phyloP scores from a whole-genome alignment of 2,888 invertebrate genomes.

The Neuroscelio doddi region DNA sequence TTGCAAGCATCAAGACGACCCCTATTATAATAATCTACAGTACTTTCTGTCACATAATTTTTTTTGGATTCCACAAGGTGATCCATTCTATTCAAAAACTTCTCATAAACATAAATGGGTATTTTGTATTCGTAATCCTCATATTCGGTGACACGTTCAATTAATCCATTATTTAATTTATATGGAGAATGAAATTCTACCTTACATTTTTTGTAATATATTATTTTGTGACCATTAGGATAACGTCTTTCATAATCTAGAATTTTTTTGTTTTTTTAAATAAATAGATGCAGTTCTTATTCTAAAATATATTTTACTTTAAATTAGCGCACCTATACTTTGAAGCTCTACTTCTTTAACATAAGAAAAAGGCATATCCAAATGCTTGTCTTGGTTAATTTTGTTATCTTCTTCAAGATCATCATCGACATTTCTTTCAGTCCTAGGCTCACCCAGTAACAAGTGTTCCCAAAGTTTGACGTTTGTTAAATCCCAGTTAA shows the following conservation, averaged over 20 bases:
- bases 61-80: slow-evolving; percentile 75
- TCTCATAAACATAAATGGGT: slow-evolving; percentile 63
- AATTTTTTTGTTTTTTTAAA: slow-evolving; percentile 9
- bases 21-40: slow-evolving; percentile 77
- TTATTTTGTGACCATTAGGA: slow-evolving; percentile 80
- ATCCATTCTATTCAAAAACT: slow-evolving; percentile 77
- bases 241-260: slow-evolving; percentile 80
- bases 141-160: slow-evolving; percentile 77
- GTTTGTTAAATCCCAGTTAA: slow-evolving; percentile 79
- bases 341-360: slow-evolving; percentile 79
- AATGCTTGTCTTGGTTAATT: slow-evolving; percentile 75
- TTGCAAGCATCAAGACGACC: slow-evolving; percentile 82
- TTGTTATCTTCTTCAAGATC: slow-evolving; percentile 74
- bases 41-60: slow-evolving; percentile 73
- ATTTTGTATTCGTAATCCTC: slow-evolving; percentile 76
- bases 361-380: slow-evolving; percentile 86
- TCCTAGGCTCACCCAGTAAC: slow-evolving; percentile 80
- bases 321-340: slow-evolving; percentile 76
- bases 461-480: slow-evolving; percentile 82
- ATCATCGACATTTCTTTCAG: slow-evolving; percentile 72
- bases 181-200: slow-evolving; percentile 87
- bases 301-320: slow-evolving; percentile 6
- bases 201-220: slow-evolving; percentile 82
- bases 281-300: neutral
- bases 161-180: slow-evolving; percentile 81